These are phyloP conservation scores for Stenopsyche tienmushanensis DNA, from an alignment of 1,140 invertebrate species.

Conservation along the genomic window DNA sequence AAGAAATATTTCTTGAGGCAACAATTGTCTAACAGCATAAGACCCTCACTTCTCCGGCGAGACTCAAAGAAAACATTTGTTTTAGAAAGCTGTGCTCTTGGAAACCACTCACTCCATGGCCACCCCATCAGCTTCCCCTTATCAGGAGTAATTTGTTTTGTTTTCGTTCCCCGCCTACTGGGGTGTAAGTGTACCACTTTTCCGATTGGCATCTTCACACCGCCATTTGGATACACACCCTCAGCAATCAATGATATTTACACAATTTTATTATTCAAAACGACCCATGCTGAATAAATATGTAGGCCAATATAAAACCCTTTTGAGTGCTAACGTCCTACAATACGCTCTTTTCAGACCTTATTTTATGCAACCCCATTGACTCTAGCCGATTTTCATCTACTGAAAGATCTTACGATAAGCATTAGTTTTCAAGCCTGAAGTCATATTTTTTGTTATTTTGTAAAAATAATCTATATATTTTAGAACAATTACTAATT, in stretches of 20 bases:
- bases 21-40: background rate
- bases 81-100: conserved; percentile 17
- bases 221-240: conserved; percentile 15
- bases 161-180: conserved; percentile 11
- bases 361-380: too few species aligned
- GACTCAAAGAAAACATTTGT: conserved; percentile 23
- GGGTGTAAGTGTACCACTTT: conserved; percentile 22
- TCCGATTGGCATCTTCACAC: conserved; percentile 15
- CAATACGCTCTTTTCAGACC: too few species aligned
- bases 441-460: too few species aligned
- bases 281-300: background rate
- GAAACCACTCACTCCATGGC: background rate
- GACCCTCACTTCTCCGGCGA: background rate
- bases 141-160: conserved; percentile 38
- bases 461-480: too few species aligned
- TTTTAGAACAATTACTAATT: too few species aligned
- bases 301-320: too few species aligned
- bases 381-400: too few species aligned
- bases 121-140: conserved; percentile 10
- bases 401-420: too few species aligned
- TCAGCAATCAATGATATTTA: conserved; percentile 35
- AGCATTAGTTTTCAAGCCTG: too few species aligned
- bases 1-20: background rate
- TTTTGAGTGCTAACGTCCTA: too few species aligned
- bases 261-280: background rate